Evolutionary conservation across 1,140 invertebrate genomes (phyloP).

Genomic region (Drosophila baimaii): DNA sequence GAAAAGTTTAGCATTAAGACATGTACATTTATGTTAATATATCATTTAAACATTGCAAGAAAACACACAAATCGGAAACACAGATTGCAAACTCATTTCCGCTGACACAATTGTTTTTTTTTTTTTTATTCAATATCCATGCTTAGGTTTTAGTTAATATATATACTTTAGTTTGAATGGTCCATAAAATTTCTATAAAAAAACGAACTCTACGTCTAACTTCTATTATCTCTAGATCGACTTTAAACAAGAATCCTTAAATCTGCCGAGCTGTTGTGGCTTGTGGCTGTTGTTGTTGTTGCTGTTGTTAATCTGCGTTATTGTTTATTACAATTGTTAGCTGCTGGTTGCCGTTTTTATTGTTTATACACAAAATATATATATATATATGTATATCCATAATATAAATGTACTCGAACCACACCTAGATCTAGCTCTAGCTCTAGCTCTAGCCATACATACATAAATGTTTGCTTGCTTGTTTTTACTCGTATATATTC

Average conservation of each 20-base stretch:
- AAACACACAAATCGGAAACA: slow-evolving; percentile 41
- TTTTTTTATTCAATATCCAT: slow-evolving; percentile 42
- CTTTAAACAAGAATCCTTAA: slow-evolving; percentile 25
- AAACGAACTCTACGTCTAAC: slow-evolving; percentile 44
- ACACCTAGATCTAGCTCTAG: slow-evolving; percentile 34
- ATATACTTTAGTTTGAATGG: slow-evolving; percentile 60
- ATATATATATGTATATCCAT: slow-evolving; percentile 32
- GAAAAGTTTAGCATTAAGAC: slow-evolving; percentile 37
- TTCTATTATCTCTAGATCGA: slow-evolving; percentile 21
- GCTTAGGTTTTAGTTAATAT: slow-evolving; percentile 58
- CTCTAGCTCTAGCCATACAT: slow-evolving; percentile 23
- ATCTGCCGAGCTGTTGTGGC: slow-evolving; percentile 18
- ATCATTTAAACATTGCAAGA: slow-evolving; percentile 10
- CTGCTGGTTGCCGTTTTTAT: slow-evolving; percentile 44
- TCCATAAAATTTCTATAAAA: slow-evolving; percentile 79
- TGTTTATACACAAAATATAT: slow-evolving; percentile 58
- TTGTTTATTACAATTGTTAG: slow-evolving; percentile 47
- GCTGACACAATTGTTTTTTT: slow-evolving; percentile 31
- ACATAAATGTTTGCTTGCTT: slow-evolving; percentile 26
- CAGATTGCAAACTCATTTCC: slow-evolving; percentile 30
- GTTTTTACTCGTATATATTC: slow-evolving; percentile 69
- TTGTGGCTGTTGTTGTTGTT: too few relatives aligned
- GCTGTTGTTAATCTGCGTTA: slow-evolving; percentile 12
- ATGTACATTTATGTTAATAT: not conserved
- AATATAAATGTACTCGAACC: slow-evolving; percentile 45